Conservation (phyloP, 2,888 invertebrate species). For the Melanostoma mellinum region DNA sequence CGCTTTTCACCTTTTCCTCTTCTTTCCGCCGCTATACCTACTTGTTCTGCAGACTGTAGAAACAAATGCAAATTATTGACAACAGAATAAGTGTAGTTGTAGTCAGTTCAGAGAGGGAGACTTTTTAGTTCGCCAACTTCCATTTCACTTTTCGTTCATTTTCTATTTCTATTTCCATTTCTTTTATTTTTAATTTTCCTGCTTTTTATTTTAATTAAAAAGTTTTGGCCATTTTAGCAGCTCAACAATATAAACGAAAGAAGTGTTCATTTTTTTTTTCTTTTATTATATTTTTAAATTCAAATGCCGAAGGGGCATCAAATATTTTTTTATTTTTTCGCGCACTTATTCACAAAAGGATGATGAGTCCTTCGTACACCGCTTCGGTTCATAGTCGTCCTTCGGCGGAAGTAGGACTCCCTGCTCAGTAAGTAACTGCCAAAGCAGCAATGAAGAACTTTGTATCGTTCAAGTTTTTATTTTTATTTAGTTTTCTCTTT, state of each 20-base stretch:
- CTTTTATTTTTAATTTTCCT: constrained; percentile 22
- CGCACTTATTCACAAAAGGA: constrained; percentile 46
- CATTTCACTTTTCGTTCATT: constrained; percentile 1
- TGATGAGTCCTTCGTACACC: constrained; percentile 48
- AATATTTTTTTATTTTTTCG: constrained; percentile 35
- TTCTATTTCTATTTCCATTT: constrained; percentile 1
- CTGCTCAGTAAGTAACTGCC: not conserved
- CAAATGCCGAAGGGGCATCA: constrained; percentile 66
- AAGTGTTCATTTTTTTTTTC: constrained; percentile 1
- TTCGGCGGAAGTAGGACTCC: constrained; percentile 22
- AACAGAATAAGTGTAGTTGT: constrained; percentile 19
- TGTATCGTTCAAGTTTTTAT: constrained; percentile 56
- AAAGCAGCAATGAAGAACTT: not conserved
- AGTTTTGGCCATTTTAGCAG: constrained; percentile 59
- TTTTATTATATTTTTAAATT: constrained; percentile 31
- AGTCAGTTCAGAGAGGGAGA: not conserved
- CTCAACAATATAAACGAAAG: constrained; percentile 19
- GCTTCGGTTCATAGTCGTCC: constrained; percentile 9
- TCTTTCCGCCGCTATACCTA: not conserved
- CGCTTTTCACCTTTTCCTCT: constrained; percentile 10
- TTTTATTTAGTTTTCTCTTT: not conserved
- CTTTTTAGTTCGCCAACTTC: constrained; percentile 35
- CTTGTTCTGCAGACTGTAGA: constrained; percentile 14
- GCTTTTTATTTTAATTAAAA: constrained; percentile 71
- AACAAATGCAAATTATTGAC: constrained; percentile 69